These are phyloP conservation scores for Platichthys flesus DNA, from an alignment of 2,113 vertebrate species.

Conservation along the genomic window DNA sequence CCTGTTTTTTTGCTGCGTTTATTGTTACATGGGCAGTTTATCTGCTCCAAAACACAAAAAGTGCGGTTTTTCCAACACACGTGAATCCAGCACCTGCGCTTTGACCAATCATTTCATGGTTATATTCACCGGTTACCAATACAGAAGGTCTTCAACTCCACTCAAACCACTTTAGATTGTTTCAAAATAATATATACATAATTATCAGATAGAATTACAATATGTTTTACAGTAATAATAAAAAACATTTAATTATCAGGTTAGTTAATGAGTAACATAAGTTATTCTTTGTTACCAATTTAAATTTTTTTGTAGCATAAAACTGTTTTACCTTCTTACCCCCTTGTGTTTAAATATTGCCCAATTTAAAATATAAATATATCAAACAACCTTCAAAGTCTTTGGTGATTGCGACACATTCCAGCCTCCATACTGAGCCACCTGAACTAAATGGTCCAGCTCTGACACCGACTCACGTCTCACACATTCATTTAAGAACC, in stretches of 20 bases:
- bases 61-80: not conserved
- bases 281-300: not conserved
- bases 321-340: not conserved
- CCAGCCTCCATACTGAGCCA: not conserved
- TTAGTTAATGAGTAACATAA: not conserved
- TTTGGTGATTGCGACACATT: too few species aligned
- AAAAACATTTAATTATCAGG: too few species aligned
- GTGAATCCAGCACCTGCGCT: constrained; percentile 32
- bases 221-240: too few species aligned
- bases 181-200: not conserved
- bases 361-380: not conserved
- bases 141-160: not conserved
- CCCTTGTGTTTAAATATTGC: not conserved
- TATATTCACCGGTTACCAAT: not conserved
- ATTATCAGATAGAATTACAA: not conserved
- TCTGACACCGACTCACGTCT: not conserved
- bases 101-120: constrained; percentile 12
- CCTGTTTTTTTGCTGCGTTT: not conserved
- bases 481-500: constrained; percentile 7
- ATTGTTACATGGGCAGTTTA: not conserved
- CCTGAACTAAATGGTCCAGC: not conserved
- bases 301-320: too few species aligned
- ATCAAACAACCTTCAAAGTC: not conserved
- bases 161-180: too few species aligned
- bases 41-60: not conserved